Evolutionary conservation across 2,113 vertebrate species (phyloP), one percentile per base, ranked within the genome.

Genomic region (Neopipo cinnamomea): DNA sequence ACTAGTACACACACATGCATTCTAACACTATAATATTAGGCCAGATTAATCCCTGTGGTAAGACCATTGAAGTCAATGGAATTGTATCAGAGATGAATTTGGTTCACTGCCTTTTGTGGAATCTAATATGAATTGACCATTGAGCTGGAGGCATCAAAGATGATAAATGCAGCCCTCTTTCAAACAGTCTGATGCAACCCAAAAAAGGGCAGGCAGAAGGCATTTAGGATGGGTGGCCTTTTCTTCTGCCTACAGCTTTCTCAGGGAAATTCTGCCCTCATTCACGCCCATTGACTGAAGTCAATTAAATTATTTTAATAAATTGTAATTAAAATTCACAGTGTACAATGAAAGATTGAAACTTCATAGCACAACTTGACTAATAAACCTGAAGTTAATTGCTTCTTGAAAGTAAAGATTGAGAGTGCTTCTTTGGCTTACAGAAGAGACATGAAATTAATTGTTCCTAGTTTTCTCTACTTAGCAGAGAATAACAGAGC

Each of bases 351-450:
- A 93, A 94, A 95, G 96, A 93, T 11, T 91, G 94, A 94, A 96
- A 96, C 95, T 95, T 91, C 92, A 93, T 94, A 95, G 80, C 83
- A 91, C 91, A 93, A 96, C 95, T 89, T 96, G 96, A 95, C 95
- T 97, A 96, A 94, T 95, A 96, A 96, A 96, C 92, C 91, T 96
- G 96, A 96, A 96, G 96, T 96, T 94, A 97, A 96, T 96, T 96
- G 93, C 94, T 92, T 92, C 88, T 84, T 93, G 95, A 95, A 97
- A 97, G 92, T 94, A 96, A 96, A 93, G 95, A 91, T 81, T 91
- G 82, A 88, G 95, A 95, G 86, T 76, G 85, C 62, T 93, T 91
- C 95, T 95, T 81, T 94, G 92, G 92, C 93, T 89, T 95, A 75
- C 4, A 23, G 92, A 95, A 92, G 44, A 92, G 67, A 96, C 93